These are phyloP conservation scores for Apogon hyalosoma DNA, from an alignment of 2,797 vertebrate genomes.

Conservation along the genomic window DNA sequence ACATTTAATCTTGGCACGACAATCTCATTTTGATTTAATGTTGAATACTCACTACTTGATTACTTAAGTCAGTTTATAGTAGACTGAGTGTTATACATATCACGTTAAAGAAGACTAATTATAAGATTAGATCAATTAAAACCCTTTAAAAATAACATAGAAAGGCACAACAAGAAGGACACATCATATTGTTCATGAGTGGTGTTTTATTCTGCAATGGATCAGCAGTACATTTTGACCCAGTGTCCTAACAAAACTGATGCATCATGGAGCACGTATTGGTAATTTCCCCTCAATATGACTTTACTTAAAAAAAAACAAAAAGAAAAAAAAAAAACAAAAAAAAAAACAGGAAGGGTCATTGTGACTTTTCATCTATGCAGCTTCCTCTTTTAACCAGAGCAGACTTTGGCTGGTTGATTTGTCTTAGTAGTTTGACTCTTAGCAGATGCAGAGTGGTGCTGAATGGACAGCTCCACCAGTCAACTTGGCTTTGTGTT, in stretches of 20 bases:
- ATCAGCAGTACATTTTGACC: slow-evolving; percentile 15
- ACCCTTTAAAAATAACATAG: no score
- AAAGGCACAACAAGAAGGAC: no score
- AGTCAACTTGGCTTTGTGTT: slow-evolving; percentile 20
- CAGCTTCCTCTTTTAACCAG: background rate
- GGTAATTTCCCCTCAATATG: slow-evolving; percentile 8
- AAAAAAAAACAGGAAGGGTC: background rate
- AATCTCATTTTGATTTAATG: no score
- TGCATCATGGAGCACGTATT: background rate
- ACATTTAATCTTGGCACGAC: no score
- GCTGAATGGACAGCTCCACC: slow-evolving; percentile 86
- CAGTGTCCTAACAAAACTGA: slow-evolving; percentile 5
- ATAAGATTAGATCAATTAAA: no score
- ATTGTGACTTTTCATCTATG: slow-evolving; percentile 21
- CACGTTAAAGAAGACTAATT: no score
- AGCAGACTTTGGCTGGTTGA: background rate
- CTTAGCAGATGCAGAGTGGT: slow-evolving; percentile 57
- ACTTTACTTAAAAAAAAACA: background rate
- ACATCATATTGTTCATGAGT: no score
- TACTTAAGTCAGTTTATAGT: no score
- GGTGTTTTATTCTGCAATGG: background rate
- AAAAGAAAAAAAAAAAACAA: background rate
- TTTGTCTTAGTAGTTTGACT: background rate
- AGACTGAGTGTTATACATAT: no score
- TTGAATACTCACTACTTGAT: no score